Evolutionary conservation across 2,888 invertebrate genomes (phyloP), one percentile per base, ranked within the genome.

Genomic region (Amphimallon solstitiale): DNA sequence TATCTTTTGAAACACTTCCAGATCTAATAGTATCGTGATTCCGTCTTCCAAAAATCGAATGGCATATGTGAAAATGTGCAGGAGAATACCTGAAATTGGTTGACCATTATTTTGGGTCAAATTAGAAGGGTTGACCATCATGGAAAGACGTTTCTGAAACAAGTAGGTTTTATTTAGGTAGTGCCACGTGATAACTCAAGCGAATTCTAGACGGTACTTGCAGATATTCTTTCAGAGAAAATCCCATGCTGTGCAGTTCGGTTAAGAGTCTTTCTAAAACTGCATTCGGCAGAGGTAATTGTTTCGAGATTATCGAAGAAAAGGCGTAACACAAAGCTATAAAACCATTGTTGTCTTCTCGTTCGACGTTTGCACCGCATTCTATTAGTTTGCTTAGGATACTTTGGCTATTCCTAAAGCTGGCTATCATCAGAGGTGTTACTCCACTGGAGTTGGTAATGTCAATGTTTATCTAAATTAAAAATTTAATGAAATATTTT

Each of bases 341-440:
- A 61, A 81, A 79, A 12, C 80, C 79, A 67, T 77, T 77, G 66
- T 76, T 71, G 68, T 83, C 82, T 69, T 81, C 79, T 29, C 75
- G 70, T 9, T 76, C 70, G 17, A 80, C 70, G 63, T 78, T 74
- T 2, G 81, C 82, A 2, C 77, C 76, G 10, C 72, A 73, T 2
- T 70, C 66, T 12, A 83, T 66, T 4, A 83, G 68, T 4, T 73
- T 69, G 10, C 73, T 71, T 2, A 81, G 78, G 23, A 81, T 76
- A 14, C 71, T 66, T 21, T 71, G 63, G 69, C 81, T 78, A 65
- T 79, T 80, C 9, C 79, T 72, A 48, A 78, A 80, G 54, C 81
- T 79, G 1, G 82, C 82, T 64, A 82, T 72, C 80, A 82, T 83
- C 37, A 83, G 71, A 0, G 82, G 79, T 2, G 82, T 82, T 4